Base-by-base conservation (phyloP, 2,113 vertebrate species). In the Ascaphus truei region DNA sequence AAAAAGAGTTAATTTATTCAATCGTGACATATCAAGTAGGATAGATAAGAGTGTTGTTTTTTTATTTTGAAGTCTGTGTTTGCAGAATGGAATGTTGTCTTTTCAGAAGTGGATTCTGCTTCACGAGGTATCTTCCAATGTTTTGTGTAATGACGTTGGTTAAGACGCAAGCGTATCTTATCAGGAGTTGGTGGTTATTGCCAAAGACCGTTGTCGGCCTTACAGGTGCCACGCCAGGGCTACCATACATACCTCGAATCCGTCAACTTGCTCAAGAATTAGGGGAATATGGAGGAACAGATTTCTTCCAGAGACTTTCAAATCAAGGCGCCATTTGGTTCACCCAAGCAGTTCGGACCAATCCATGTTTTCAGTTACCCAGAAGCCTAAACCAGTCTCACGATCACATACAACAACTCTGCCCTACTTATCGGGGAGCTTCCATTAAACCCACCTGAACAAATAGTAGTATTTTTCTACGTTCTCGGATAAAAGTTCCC, bases 1-100 rank as follows among this genome's bases (percentile, higher is more conserved):
- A n/a, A 7, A 36, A 39, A 57, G 26, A 45, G 56, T 69, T 69
- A 69, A 69, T 69, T 69, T 69, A 69, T 69, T 69, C 43, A 51
- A 15, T 60, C 18, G n/a, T 27, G 22, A 30, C 31, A 11, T 56
- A 57, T 57, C 34, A 12, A 15, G 65, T 68, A 68, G 65, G 50
- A 10, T 68, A 68, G 65, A 60, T 12, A 8, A 6, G 29, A 25
- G 66, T 50, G 50, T 51, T 58, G 18, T 37, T 48, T 15, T 59
- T 13, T 36, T 27, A 7, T 31, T 41, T 43, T 15, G 2, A n/a
- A 33, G 41, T 65, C 50, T 55, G 34, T 60, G 43, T 60, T 33
- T 60, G 31, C 16, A 2, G 23, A 48, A 58, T 34, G 2, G 22
- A 41, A 20, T 31, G 59, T 43, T 27, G 13, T 16, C 27, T 34